Conservation (phyloP, 2,113 vertebrate genomes). For the Corythornis cristatus region DNA sequence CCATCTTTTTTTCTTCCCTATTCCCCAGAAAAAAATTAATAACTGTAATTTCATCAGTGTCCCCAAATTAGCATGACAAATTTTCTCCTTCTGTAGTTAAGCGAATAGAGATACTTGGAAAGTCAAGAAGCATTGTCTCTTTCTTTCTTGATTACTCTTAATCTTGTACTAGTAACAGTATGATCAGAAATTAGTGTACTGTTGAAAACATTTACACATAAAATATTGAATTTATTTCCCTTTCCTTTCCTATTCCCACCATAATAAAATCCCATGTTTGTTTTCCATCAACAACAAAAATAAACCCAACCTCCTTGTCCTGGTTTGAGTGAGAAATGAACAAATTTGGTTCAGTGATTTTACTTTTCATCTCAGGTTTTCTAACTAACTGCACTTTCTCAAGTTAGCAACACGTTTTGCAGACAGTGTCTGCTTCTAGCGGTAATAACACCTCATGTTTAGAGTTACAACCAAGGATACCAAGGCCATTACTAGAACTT, state of each 20-base stretch:
- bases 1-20: rapidly evolving
- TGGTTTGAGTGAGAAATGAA: too few species aligned
- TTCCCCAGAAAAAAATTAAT: neutral
- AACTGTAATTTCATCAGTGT: neutral
- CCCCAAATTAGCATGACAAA: neutral
- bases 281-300: too few species aligned
- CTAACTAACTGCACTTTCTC: too few species aligned
- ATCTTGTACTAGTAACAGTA: rapidly evolving
- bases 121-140: neutral
- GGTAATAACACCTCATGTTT: too few species aligned
- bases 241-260: neutral
- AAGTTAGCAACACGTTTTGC: too few species aligned
- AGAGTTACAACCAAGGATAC: too few species aligned
- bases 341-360: too few species aligned
- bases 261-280: neutral
- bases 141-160: neutral
- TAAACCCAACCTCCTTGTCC: too few species aligned
- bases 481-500: too few species aligned
- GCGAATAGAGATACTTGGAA: neutral
- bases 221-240: neutral
- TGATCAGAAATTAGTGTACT: neutral
- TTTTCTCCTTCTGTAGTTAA: neutral
- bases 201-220: neutral
- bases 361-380: too few species aligned
- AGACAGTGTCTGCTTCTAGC: too few species aligned